Percentiles rank a stretch among this genome's conserved stretches.
phyloP scores from a whole-genome alignment of 2,888 invertebrate species.

The Ophion costatus region DNA sequence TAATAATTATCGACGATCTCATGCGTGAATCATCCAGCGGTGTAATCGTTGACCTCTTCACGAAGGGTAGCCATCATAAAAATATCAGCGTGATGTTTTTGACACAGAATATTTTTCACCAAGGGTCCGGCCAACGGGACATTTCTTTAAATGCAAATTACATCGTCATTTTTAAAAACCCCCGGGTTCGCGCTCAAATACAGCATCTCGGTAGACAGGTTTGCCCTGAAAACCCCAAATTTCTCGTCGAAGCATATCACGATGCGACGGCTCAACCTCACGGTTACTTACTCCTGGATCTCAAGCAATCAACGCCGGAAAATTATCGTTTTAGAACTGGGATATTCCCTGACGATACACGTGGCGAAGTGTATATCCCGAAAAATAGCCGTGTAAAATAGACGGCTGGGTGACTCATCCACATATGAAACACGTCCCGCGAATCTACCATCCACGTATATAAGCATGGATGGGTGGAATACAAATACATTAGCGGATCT shows the following conservation, averaged over 20 bases:
- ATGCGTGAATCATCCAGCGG: constrained; percentile 29
- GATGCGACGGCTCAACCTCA: constrained; percentile 25
- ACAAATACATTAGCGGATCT: too few species aligned
- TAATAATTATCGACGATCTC: constrained; percentile 43
- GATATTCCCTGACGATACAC: constrained; percentile 34
- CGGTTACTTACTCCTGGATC: constrained; percentile 50
- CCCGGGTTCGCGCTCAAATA: constrained; percentile 61
- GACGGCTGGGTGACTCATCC: too few species aligned
- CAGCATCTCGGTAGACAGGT: constrained; percentile 56
- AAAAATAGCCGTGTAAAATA: too few species aligned
- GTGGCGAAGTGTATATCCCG: too few species aligned
- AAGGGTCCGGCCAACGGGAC: constrained; percentile 32
- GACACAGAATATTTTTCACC: too few species aligned
- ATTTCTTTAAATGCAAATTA: constrained; percentile 57
- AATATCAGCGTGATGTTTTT: constrained; percentile 41
- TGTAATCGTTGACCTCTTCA: neutral
- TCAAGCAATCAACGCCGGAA: constrained; percentile 27
- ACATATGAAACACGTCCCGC: too few species aligned
- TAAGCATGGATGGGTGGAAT: too few species aligned
- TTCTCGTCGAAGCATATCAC: constrained; percentile 55
- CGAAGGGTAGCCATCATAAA: constrained; percentile 2
- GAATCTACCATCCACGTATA: too few species aligned
- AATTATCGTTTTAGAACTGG: constrained; percentile 20
- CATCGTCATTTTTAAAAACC: too few species aligned
- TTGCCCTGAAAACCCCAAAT: constrained; percentile 60